Conservation (phyloP, 2,888 invertebrate genomes). For the Neria commutata region DNA sequence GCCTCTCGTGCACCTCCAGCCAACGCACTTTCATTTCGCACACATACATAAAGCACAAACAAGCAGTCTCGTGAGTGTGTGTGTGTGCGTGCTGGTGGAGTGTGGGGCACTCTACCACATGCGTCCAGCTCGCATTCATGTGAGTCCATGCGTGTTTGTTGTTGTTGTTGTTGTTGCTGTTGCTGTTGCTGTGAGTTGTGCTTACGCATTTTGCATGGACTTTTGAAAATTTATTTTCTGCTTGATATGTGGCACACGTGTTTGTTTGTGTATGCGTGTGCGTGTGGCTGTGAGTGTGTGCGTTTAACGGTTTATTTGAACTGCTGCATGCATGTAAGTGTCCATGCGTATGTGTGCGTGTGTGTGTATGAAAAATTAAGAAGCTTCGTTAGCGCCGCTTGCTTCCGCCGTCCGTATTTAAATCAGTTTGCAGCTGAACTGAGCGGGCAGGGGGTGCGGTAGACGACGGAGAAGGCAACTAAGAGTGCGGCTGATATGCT, state of each 20-base stretch:
- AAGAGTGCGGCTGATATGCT: background rate
- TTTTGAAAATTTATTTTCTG: constrained; percentile 39
- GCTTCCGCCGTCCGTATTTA: background rate
- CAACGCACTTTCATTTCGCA: constrained; percentile 1
- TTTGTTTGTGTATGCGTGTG: too few species aligned
- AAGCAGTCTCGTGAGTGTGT: background rate
- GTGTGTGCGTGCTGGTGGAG: background rate
- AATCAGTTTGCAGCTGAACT: background rate
- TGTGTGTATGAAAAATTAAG: constrained; percentile 12
- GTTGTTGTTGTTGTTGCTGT: background rate
- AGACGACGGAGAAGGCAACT: background rate
- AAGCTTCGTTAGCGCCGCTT: constrained; percentile 12
- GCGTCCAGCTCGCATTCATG: too few species aligned
- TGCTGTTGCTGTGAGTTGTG: background rate
- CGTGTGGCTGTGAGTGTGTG: too few species aligned
- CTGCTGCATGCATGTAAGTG: constrained; percentile 18
- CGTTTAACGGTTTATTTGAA: constrained; percentile 4
- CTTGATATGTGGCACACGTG: constrained; percentile 45
- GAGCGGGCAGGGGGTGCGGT: background rate
- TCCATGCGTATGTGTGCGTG: constrained; percentile 12
- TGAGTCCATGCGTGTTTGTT: too few species aligned
- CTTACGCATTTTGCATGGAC: constrained; percentile 44
- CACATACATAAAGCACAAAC: too few species aligned
- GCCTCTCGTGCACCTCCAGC: background rate
- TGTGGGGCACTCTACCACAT: too few species aligned